Evolutionary conservation across 2,797 vertebrate species (phyloP).

Genomic region (Mormyrus hasselquistii): DNA sequence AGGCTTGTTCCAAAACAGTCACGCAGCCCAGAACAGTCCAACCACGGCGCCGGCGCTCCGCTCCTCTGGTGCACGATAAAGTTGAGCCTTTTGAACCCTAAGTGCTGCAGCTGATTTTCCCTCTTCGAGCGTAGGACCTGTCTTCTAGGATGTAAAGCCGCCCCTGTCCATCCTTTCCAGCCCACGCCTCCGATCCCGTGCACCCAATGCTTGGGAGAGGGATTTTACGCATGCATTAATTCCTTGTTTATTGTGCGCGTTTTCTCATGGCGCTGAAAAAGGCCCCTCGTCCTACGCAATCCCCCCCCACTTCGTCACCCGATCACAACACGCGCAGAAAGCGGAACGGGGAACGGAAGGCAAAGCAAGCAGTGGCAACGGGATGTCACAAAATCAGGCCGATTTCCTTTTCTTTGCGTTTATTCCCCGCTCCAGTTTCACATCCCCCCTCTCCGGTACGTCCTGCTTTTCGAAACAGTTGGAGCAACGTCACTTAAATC

Average conservation of each 20-base stretch:
- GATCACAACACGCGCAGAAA: background rate
- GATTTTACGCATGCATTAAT: conserved; percentile 32
- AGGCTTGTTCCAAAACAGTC: conserved; percentile 17
- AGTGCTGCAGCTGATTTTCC: background rate
- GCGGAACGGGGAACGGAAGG: background rate
- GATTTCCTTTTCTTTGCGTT: conserved; percentile 40
- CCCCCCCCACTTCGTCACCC: background rate
- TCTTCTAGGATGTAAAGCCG: background rate
- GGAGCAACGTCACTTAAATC: background rate
- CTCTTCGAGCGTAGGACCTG: background rate
- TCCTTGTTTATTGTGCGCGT: conserved; percentile 62
- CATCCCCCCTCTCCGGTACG: conserved; percentile 30
- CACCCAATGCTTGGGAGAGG: conserved; percentile 5
- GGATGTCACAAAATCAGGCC: conserved; percentile 61
- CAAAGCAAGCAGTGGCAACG: conserved; percentile 36
- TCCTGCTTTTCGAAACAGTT: conserved; percentile 24
- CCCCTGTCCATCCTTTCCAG: conserved; percentile 24
- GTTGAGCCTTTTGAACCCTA: background rate
- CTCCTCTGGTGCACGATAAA: background rate
- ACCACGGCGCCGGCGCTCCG: conserved; percentile 12
- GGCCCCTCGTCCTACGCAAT: background rate
- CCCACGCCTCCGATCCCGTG: conserved; percentile 25
- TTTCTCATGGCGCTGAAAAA: conserved; percentile 45
- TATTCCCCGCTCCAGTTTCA: conserved; percentile 27
- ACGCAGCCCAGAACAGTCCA: background rate